A percentile compares a stretch with the other conserved stretches of the same genome.
Conservation (phyloP, 2,888 invertebrate species). For the Brachyptera putata region DNA sequence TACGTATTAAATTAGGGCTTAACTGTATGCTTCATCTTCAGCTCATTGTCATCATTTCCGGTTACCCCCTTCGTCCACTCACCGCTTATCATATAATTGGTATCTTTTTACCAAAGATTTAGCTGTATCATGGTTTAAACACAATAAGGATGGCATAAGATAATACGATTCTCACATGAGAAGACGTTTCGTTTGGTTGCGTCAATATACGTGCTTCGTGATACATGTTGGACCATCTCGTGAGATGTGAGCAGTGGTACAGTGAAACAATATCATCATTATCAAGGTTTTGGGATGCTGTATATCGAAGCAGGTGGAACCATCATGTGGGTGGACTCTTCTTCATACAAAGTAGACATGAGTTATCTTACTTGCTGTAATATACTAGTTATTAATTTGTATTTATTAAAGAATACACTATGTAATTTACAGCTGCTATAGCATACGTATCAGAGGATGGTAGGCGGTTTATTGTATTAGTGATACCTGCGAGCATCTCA, state of each 20-base stretch:
- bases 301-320: not conserved
- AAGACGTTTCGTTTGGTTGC: not conserved
- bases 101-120: slow-evolving; percentile 12
- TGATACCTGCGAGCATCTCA: too few species aligned
- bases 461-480: not conserved
- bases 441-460: too few species aligned
- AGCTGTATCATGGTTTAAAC: slow-evolving; percentile 17
- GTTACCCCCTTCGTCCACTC: slow-evolving; percentile 9
- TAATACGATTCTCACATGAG: not conserved
- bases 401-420: slow-evolving; percentile 2
- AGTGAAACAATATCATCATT: slow-evolving; percentile 13
- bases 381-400: slow-evolving; percentile 20
- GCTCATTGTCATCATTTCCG: slow-evolving; percentile 25
- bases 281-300: not conserved
- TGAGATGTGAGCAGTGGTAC: not conserved
- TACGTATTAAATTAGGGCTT: slow-evolving; percentile 15
- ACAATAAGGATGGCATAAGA: not conserved
- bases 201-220: not conserved
- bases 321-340: slow-evolving; percentile 4
- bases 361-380: not conserved
- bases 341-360: not conserved
- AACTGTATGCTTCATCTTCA: slow-evolving; percentile 14
- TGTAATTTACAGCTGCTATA: slow-evolving; percentile 1
- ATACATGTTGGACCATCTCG: not conserved
- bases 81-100: slow-evolving; percentile 25